These are phyloP conservation scores for Bombylius discolor DNA, from an alignment of 2,888 invertebrate genomes.

Conservation along the genomic window DNA sequence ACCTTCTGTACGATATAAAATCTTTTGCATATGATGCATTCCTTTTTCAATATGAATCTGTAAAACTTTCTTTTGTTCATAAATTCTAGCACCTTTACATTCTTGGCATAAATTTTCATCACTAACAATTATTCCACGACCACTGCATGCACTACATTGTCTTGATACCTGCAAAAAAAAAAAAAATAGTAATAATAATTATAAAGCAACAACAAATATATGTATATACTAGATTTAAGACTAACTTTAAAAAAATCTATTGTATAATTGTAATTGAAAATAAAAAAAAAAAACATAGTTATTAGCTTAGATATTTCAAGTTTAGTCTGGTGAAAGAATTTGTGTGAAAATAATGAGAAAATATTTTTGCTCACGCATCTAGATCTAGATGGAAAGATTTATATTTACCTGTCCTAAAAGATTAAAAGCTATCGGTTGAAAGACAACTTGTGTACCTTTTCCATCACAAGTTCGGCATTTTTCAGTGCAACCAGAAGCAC, in stretches of 20 bases:
- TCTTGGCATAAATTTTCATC: constrained; percentile 71
- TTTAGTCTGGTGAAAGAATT: too few species aligned
- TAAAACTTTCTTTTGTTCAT: constrained; percentile 67
- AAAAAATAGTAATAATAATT: too few species aligned
- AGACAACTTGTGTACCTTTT: constrained; percentile 58
- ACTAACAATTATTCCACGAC: constrained; percentile 58
- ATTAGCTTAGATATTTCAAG: background rate
- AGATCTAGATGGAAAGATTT: too few species aligned
- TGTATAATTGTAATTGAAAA: too few species aligned
- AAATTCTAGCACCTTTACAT: constrained; percentile 74
- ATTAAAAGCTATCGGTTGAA: constrained; percentile 45
- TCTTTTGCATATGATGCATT: constrained; percentile 74
- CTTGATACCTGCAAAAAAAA: constrained; percentile 17
- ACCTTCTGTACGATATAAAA: constrained; percentile 76
- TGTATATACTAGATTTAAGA: too few species aligned
- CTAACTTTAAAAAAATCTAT: too few species aligned
- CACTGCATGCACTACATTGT: constrained; percentile 48
- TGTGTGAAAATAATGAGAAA: too few species aligned
- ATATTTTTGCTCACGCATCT: background rate
- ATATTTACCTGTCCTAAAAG: constrained; percentile 7
- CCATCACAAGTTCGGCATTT: constrained; percentile 65
- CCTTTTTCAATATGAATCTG: constrained; percentile 85
- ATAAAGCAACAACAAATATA: too few species aligned
- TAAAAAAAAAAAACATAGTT: too few species aligned
- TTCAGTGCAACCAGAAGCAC: constrained; percentile 52